Evolutionary conservation across 2,797 vertebrate genomes (phyloP), one percentile per base, ranked within the genome.

Genomic region (Gambelia wislizenii): DNA sequence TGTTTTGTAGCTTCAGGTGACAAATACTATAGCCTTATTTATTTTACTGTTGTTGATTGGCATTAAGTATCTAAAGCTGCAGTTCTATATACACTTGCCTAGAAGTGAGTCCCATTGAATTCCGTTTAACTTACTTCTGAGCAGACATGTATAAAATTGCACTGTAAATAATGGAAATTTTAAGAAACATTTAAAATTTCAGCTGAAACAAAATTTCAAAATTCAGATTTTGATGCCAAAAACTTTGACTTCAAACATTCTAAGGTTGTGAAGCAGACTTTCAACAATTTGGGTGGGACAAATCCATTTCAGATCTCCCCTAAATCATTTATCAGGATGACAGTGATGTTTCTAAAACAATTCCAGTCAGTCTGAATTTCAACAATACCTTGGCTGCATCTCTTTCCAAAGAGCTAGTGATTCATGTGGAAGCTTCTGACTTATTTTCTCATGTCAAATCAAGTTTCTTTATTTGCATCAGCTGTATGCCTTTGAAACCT

Each of bases 371-470:
- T 39, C 36, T 64, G 69, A 64, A 52, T 64, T 72, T 49, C 4
- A 67, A 64, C 79, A 89, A 49, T 84, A 3, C 49, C 54, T 2
- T 1, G 7, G 39, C 84, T 84, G 49, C 72, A 42, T 56, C 20
- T 69, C 88, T 91, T 0, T 39, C 0, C 2, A 49, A 83, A 89
- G 87, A 88, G 80, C 77, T 44, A 10, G 0, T 0, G 8, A 75
- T 69, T 0, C 0, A 74, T 86, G 33, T 59, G 16, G 56, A 92
- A 93, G 88, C 36, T 86, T 92, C 88, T 67, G 78, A 47, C 93
- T 92, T 85, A 67, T 67, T 67, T 67, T 67, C 64, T 67, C 64
- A 33, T 13, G 33, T 33, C 30, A 67, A 67, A 67, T 13, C 64
- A 67, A 67, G 30, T 67, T 67, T 67, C 10, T 12, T 67, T 67